These are phyloP conservation scores for Ovibos moschatus DNA, from an alignment of 2,113 vertebrate genomes.

Conservation along the genomic window DNA sequence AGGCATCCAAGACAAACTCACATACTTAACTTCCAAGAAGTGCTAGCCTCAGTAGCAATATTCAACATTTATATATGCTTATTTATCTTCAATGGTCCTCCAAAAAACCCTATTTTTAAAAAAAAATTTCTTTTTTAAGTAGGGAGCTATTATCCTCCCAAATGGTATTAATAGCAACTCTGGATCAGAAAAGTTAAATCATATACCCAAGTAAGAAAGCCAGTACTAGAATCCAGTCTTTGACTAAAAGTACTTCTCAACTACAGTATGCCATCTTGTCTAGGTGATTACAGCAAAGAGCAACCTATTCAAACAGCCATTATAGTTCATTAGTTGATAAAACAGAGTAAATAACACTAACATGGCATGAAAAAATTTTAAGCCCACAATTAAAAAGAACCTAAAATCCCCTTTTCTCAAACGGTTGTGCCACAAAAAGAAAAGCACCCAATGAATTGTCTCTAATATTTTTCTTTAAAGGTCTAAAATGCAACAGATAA, in stretches of 20 bases:
- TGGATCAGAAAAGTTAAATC: background rate
- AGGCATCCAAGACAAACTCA: background rate
- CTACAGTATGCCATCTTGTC: background rate
- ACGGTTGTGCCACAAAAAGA: background rate
- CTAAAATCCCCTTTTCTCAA: background rate
- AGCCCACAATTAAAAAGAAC: slow-evolving; percentile 5
- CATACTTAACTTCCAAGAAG: background rate
- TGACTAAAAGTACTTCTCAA: background rate
- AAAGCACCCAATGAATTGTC: background rate
- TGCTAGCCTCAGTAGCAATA: background rate
- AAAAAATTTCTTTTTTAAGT: background rate
- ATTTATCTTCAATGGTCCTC: background rate
- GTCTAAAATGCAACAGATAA: background rate
- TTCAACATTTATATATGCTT: background rate
- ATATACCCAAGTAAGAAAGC: background rate
- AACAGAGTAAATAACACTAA: slow-evolving; percentile 2
- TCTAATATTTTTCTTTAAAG: background rate
- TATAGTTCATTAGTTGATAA: slow-evolving; percentile 1
- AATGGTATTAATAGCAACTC: background rate
- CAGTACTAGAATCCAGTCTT: background rate
- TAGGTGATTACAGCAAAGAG: background rate
- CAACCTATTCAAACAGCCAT: background rate
- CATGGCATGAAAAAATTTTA: background rate
- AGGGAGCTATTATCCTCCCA: background rate
- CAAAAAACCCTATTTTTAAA: background rate